Evolutionary conservation across 2,113 vertebrate species (phyloP).

Genomic region (Miniopterus natalensis): DNA sequence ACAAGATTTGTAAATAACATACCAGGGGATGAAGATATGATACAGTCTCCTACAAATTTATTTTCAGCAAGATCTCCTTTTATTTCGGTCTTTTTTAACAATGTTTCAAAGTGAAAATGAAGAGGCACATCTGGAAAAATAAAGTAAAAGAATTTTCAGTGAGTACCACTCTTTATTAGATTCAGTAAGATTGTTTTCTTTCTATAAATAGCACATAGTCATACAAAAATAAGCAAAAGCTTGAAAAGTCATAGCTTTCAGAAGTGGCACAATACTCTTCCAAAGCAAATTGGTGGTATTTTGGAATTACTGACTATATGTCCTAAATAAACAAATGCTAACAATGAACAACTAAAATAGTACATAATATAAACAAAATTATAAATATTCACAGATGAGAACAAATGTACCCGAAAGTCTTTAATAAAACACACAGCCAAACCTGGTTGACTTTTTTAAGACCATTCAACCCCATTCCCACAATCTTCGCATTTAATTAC

Average conservation of each 20-base stretch:
- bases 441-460: background rate
- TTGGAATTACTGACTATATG: background rate
- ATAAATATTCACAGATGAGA: constrained; percentile 36
- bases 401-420: constrained; percentile 32
- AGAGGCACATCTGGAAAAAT: constrained; percentile 89
- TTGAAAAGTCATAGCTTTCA: background rate
- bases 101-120: constrained; percentile 87
- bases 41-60: constrained; percentile 82
- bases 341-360: constrained; percentile 19
- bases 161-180: background rate
- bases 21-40: constrained; percentile 86
- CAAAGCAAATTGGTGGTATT: constrained; percentile 12
- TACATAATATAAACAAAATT: background rate
- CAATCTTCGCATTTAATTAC: background rate
- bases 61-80: constrained; percentile 86
- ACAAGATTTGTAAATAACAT: constrained; percentile 76
- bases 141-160: constrained; percentile 62
- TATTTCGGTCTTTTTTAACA: constrained; percentile 88
- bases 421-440: constrained; percentile 16
- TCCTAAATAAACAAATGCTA: constrained; percentile 17
- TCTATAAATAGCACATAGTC: background rate
- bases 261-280: background rate
- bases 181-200: constrained; percentile 25
- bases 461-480: background rate
- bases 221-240: constrained; percentile 50